Base-by-base conservation (phyloP, 2,113 vertebrate genomes). In the Python bivittatus region DNA sequence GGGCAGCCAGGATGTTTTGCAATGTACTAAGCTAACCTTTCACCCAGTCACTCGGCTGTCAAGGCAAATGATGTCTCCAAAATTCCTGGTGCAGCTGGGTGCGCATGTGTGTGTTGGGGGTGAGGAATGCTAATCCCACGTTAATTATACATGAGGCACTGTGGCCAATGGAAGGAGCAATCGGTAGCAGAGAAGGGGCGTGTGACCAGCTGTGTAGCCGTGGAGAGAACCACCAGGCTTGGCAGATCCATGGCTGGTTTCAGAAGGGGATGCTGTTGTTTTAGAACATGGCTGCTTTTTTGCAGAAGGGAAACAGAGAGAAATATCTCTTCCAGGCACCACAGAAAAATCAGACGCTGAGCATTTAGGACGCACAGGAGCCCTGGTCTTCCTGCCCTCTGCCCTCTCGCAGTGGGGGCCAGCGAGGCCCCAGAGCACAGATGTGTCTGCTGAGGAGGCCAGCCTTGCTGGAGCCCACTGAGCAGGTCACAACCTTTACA, bases 401-500 rank as follows among this genome's bases (percentile, higher is more conserved):
- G 91, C 93, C 92, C 88, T n/a, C 94, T 96, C 83, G 42, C 95
- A 96, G 48, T 22, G 25, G 88, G 60, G 89, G 97, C 95, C 97
- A 96, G 97, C 54, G 2, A 93, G 92, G 93, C 89, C 96, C 93
- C 89, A 23, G 92, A 94, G 92, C 94, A 92, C 97, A 96, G 97
- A 97, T 95, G 97, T 98, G 98, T 96, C 96, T 96, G 96, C 94
- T 94, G 6, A 61, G 88, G 94, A 94, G 95, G 97, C 96, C 94
- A 97, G 96, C 97, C 93, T 96, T 95, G 96, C 96, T 94, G 91
- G 95, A 95, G 88, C 98, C 97, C 83, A 92, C 97, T 98, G 97
- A 72, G 97, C 94, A 58, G 97, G 97, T 97, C 97, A 94, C 87
- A 97, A 98, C 98, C 98, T 97, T 98, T 98, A 98, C 98, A 98